Evolutionary conservation across 2,888 invertebrate genomes (phyloP), one percentile per base, ranked within the genome.

Genomic region (Amiota communis): DNA sequence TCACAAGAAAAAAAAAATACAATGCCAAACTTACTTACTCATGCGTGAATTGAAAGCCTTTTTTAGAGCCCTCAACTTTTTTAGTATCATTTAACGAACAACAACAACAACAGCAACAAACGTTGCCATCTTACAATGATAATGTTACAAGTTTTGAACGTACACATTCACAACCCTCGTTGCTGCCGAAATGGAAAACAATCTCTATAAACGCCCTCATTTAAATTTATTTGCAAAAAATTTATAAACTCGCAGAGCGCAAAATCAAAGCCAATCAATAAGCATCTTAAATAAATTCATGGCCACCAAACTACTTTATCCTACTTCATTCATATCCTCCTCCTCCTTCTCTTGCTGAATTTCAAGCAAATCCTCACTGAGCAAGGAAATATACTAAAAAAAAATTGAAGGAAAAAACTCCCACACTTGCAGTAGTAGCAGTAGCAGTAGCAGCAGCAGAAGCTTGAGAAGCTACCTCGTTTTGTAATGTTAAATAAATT

Each of bases 211-310:
- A 85, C 83, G 82, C 86, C 85, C 85, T 81, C 85, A 85, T 82
- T 83, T 81, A 85, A 86, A 84, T 81, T 86, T 85, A 85, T 84
- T 85, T 85, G 79, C 82, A 75, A 80, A 84, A 84, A 83, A 85
- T 85, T 81, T 81, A 84, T 81, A 36, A 36, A 36, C 82, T 84
- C 80, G 78, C 81, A 78, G 85, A 23, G 23, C 23, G 80, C 78
- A 80, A 83, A 85, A 84, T 85, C 86, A 81, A 85, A 86, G 82
- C 86, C 83, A 86, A 86, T 86, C 86, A 86, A 87, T 87, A 83
- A 86, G 83, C 79, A 81, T 84, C 85, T 86, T 86, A 83, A 86
- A 87, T 86, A 87, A 85, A 86, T 86, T 86, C 86, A 86, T 86
- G 81, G 85, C 81, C 76, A 72, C 78, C 77, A 74, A 65, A 23